A percentile compares a stretch with the other conserved stretches of the same genome.
These are phyloP conservation scores for Drosophila koepferae DNA, from an alignment of 2,888 invertebrate species.

Conservation along the genomic window DNA sequence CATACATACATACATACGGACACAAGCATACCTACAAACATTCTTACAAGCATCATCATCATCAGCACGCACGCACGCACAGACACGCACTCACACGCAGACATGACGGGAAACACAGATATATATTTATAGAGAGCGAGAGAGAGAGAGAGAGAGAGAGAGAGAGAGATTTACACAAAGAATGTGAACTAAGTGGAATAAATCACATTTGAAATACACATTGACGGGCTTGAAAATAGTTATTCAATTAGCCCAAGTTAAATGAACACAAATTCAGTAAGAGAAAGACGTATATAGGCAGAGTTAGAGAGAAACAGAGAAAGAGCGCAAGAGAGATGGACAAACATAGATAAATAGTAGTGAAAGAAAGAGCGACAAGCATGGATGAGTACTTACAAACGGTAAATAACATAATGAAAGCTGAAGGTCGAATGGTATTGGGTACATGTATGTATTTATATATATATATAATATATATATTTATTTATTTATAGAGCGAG, in stretches of 20 bases:
- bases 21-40: slow-evolving; percentile 24
- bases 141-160: too few species aligned
- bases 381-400: slow-evolving; percentile 41
- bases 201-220: slow-evolving; percentile 24
- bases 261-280: slow-evolving; percentile 28
- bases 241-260: slow-evolving; percentile 21
- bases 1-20: slow-evolving; percentile 6
- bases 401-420: slow-evolving; percentile 35
- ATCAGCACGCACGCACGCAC: slow-evolving; percentile 5
- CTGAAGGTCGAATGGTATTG: slow-evolving; percentile 33
- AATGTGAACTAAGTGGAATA: slow-evolving; percentile 28
- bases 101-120: slow-evolving; percentile 15
- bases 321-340: slow-evolving; percentile 7
- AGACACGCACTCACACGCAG: slow-evolving; percentile 6
- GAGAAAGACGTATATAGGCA: slow-evolving; percentile 17
- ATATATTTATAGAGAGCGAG: neutral
- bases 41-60: slow-evolving; percentile 22
- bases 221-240: slow-evolving; percentile 30
- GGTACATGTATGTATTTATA: slow-evolving; percentile 18
- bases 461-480: neutral
- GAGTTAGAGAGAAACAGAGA: slow-evolving; percentile 2
- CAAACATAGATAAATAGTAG: slow-evolving; percentile 19
- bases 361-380: slow-evolving; percentile 34
- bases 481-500: too few species aligned
- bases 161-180: slow-evolving; percentile 17